Evolutionary conservation across 1,140 invertebrate genomes (phyloP).

Genomic region (Drosophila watanabei): DNA sequence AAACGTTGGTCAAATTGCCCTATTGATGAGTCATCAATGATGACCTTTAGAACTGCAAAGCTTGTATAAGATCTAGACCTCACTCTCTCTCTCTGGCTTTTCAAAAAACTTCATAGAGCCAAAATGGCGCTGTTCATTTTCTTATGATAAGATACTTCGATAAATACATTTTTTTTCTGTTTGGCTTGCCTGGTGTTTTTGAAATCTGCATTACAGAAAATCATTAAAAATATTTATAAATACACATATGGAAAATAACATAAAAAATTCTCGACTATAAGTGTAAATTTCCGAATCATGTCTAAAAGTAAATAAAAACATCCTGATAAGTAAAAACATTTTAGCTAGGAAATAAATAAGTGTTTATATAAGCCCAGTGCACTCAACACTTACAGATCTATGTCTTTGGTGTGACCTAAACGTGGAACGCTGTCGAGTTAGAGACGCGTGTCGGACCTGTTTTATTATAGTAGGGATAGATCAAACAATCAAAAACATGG

Average conservation of each 20-base stretch:
- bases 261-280: neutral
- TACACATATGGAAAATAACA: constrained; percentile 19
- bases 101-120: neutral
- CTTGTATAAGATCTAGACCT: no score
- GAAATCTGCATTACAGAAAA: constrained; percentile 1
- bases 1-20: neutral
- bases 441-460: constrained; percentile 90
- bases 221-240: constrained; percentile 1
- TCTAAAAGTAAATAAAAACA: constrained; percentile 34
- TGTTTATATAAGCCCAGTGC: constrained; percentile 77
- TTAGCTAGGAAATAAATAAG: constrained; percentile 61
- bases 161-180: neutral
- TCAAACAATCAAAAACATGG: constrained; percentile 67
- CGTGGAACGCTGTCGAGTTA: constrained; percentile 89
- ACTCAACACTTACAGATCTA: constrained; percentile 89
- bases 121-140: neutral
- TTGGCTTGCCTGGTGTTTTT: neutral
- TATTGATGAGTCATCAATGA: no score
- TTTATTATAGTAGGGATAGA: constrained; percentile 79
- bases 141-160: neutral
- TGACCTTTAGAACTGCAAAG: no score
- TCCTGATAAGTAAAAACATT: constrained; percentile 41
- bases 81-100: neutral
- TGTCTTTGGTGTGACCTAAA: constrained; percentile 91
- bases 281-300: constrained; percentile 13